These are phyloP conservation scores for Drosophila funebris DNA, from an alignment of 1,140 invertebrate species.

Conservation along the genomic window DNA sequence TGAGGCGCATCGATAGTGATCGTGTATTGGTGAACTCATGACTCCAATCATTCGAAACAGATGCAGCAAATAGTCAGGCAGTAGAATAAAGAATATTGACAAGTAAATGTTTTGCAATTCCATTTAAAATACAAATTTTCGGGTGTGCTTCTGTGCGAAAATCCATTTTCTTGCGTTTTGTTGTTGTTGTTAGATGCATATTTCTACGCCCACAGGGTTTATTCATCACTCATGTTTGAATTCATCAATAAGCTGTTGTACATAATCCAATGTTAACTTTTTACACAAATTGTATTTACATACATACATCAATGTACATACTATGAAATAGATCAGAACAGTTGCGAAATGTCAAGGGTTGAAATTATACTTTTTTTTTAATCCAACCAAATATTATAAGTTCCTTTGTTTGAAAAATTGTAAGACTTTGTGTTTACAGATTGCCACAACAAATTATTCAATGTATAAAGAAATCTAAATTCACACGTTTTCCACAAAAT, in stretches of 20 bases:
- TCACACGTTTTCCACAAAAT: conserved; percentile 64
- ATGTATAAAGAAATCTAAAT: conserved; percentile 49
- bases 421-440: conserved; percentile 2
- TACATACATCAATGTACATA: conserved; percentile 23
- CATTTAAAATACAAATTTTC: conserved; percentile 55
- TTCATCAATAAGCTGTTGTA: conserved; percentile 9
- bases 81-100: conserved; percentile 57
- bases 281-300: conserved; percentile 24
- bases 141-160: conserved; percentile 29
- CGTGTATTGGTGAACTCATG: conserved; percentile 70
- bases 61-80: conserved; percentile 66
- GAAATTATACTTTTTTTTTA: conserved; percentile 15
- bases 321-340: conserved; percentile 58
- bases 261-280: conserved; percentile 20
- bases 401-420: conserved; percentile 23
- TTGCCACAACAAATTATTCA: conserved; percentile 45
- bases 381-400: neutral
- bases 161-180: conserved; percentile 62
- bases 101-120: conserved; percentile 41
- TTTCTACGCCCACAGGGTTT: conserved; percentile 37
- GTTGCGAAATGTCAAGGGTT: conserved; percentile 57
- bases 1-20: conserved; percentile 60
- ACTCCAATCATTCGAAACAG: conserved; percentile 52
- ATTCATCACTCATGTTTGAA: conserved; percentile 50
- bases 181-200: conserved; percentile 40